Evolutionary conservation across 2,888 invertebrate species (phyloP).

Genomic region (Dicranocentrus wangi): DNA sequence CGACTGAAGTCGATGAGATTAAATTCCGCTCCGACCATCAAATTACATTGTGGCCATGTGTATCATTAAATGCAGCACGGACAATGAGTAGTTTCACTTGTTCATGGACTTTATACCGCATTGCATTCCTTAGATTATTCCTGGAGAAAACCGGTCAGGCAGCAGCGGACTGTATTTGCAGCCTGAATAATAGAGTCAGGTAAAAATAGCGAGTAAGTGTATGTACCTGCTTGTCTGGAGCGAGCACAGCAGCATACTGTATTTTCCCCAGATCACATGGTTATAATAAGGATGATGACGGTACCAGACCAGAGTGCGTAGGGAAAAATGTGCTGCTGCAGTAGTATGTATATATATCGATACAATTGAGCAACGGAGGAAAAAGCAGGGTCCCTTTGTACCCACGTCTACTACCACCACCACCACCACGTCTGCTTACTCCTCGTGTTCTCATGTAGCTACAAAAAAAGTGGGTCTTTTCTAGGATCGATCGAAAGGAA

Average conservation of each 20-base stretch:
- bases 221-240: too few relatives aligned
- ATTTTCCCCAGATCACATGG: too few relatives aligned
- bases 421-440: not conserved
- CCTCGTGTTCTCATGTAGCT: too few relatives aligned
- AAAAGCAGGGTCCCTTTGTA: not conserved
- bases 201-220: too few relatives aligned
- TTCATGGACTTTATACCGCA: slow-evolving; percentile 46
- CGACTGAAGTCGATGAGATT: too few relatives aligned
- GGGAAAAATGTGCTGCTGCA: not conserved
- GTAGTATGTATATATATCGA: not conserved
- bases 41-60: too few relatives aligned
- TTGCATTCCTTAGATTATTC: slow-evolving; percentile 47
- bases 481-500: slow-evolving; percentile 61
- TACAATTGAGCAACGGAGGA: too few relatives aligned
- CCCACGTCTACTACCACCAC: slow-evolving; percentile 8
- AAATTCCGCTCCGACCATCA: too few relatives aligned
- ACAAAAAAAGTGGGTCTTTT: slow-evolving; percentile 5
- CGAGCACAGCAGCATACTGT: too few relatives aligned
- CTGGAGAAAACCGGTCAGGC: slow-evolving; percentile 18
- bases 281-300: not conserved
- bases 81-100: slow-evolving; percentile 13
- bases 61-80: not conserved
- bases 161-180: too few relatives aligned
- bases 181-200: too few relatives aligned
- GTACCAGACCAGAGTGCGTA: not conserved